Base-by-base conservation (phyloP, 2,888 invertebrate genomes). In the Himalopsyche tibetana region DNA sequence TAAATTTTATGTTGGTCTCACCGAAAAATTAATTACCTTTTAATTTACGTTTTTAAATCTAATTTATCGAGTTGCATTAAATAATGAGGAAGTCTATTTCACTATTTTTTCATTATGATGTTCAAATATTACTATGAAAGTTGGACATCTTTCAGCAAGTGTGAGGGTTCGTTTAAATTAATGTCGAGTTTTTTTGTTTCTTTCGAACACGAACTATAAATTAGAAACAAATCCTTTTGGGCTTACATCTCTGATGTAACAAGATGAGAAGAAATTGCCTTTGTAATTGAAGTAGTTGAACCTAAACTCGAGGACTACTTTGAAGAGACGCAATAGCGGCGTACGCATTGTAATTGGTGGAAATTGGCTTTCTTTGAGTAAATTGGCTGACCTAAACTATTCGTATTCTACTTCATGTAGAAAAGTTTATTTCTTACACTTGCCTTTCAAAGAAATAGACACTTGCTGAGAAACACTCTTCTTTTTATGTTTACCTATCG, bases 281-380 rank as follows among this genome's bases (percentile, higher is more conserved):
- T 36, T 74, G 74, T 74, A 74, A 74, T 74, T 28, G 74, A 74
- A 74, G 74, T 36, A 74, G 74, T 74, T 74, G 74, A 74, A 36
- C 74, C 74, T 74, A 74, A 74, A 74, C 74, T 74, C 74, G 74
- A 74, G 38, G 74, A 74, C 74, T 36, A 12, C 36, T 74, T 74
- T 36, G 28, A 74, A 74, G 74, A 19, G 74, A 36, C 63, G 19
- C 74, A 28, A 74, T 74, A 36, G 74, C 38, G 38, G 36, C 69
- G 28, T 36, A 74, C 19, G 74, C 74, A 74, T 74, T 11, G 74
- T 74, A 74, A 74, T 74, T 74, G 74, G 28, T 74, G 74, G 28
- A 36, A 74, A 74, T 74, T 74, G 36, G 74, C 74, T 38, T 74
- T 74, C 74, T 74, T 74, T 36, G 74, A 36, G 74, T 36, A 74